Percentiles rank a stretch among this genome's conserved stretches.
phyloP scores from a whole-genome alignment of 2,888 invertebrate species.

The Epiblema foenella region DNA sequence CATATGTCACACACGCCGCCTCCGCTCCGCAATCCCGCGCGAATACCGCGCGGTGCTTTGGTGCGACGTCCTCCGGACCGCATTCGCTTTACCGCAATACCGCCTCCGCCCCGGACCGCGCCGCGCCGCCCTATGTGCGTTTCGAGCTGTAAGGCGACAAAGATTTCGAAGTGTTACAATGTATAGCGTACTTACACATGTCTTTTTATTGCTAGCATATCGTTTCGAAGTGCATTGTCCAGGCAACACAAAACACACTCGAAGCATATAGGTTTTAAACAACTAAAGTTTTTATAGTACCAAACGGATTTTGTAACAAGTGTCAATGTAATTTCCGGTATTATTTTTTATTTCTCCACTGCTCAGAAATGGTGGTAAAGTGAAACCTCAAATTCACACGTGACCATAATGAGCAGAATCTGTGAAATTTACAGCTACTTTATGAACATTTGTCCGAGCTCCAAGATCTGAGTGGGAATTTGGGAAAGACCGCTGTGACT shows the following conservation, averaged over 20 bases:
- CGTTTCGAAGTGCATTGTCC: conserved; percentile 2
- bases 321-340: conserved; percentile 20
- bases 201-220: not conserved
- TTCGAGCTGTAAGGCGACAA: conserved; percentile 3
- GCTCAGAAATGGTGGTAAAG: conserved; percentile 1
- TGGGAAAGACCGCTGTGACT: not conserved
- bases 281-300: not conserved
- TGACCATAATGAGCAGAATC: conserved; percentile 18
- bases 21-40: too few relatives aligned
- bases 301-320: conserved; percentile 4
- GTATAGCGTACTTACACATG: not conserved
- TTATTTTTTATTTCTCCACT: conserved; percentile 1
- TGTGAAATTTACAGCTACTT: conserved; percentile 4
- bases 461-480: not conserved
- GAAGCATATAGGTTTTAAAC: not conserved
- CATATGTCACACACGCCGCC: too few relatives aligned
- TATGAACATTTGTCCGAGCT: not conserved
- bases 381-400: conserved; percentile 27
- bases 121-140: too few relatives aligned
- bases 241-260: not conserved
- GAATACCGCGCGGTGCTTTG: too few relatives aligned
- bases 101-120: too few relatives aligned
- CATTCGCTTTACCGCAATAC: too few relatives aligned
- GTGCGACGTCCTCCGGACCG: too few relatives aligned
- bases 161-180: conserved; percentile 14